Evolutionary conservation across 1,140 invertebrate species (phyloP), one percentile per base, ranked within the genome.

Genomic region (Drosophila varians): DNA sequence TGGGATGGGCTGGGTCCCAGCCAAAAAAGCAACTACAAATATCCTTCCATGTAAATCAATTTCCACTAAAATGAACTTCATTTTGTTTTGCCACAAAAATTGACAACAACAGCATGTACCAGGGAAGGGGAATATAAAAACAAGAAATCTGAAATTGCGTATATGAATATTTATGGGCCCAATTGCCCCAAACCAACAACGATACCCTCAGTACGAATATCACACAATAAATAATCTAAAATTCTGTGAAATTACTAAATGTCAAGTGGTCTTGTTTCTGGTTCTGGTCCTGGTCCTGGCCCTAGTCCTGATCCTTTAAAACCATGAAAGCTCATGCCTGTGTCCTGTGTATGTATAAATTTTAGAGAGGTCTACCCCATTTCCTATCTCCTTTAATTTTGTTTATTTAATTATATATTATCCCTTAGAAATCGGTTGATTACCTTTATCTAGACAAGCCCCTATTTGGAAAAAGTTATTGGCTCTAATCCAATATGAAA

Each of bases 221-320:
- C 43, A 61, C 51, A 86, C 69, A 87, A 86, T 86, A 82, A 87
- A 86, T 86, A 86, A 86, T 87, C 77, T 66, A 82, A 86, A 87
- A 86, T 82, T 87, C 77, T 77, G 77, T 87, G 46, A 80, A 86
- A 86, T 86, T 86, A 80, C 77, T 76, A 77, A 74, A 82, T 87
- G 74, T 77, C 77, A 87, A 80, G 87, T 87, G 73, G 68, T 36
- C 43, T 54, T 53, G 53, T 74, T 66, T 60, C 57, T 53, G 53
- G 38, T 21, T 4, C 21, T 21, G 21, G 2, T 21, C 21, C 21
- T 21, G 21, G 21, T 21, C 21, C 21, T 21, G 21, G 21, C 2
- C 21, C 21, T 21, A 4, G 21, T 2, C 21, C 57, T 53, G 53
- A 34, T 55, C 26, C n/a, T 38, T 36, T 34, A 40, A 42, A 70